Evolutionary conservation across 2,888 invertebrate genomes (phyloP).

Genomic region (Oscheius onirici): DNA sequence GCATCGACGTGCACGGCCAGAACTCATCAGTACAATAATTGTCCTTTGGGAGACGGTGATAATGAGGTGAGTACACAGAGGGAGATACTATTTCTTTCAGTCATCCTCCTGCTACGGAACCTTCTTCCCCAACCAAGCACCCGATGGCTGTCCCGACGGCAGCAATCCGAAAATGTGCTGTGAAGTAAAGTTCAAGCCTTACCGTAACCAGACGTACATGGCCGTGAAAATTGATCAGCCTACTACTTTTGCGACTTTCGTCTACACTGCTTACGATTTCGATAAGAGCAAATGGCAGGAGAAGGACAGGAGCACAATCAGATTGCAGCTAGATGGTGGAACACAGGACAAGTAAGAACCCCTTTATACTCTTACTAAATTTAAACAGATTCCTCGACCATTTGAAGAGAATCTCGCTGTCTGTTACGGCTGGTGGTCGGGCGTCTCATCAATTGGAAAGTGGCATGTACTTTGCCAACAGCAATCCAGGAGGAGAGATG

Average conservation of each 20-base stretch:
- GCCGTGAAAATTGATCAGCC: slow-evolving; percentile 66
- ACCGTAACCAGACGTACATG: slow-evolving; percentile 61
- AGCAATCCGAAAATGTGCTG: slow-evolving; percentile 65
- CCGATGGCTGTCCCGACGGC: slow-evolving; percentile 59
- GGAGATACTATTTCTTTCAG: slow-evolving; percentile 27
- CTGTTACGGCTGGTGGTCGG: slow-evolving; percentile 62
- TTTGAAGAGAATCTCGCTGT: slow-evolving; percentile 52
- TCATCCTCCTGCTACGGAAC: slow-evolving; percentile 65
- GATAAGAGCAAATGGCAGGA: slow-evolving; percentile 63
- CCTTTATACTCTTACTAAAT: not conserved
- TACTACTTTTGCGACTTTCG: slow-evolving; percentile 65
- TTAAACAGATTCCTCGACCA: slow-evolving; percentile 54
- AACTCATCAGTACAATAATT: slow-evolving; percentile 51
- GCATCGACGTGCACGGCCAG: slow-evolving; percentile 45
- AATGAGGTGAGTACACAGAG: slow-evolving; percentile 30
- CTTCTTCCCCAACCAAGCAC: slow-evolving; percentile 69
- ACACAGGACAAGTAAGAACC: slow-evolving; percentile 54
- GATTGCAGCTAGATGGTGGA: slow-evolving; percentile 63
- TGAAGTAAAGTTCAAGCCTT: slow-evolving; percentile 59
- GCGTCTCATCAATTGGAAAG: slow-evolving; percentile 64
- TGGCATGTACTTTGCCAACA: slow-evolving; percentile 69
- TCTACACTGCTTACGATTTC: slow-evolving; percentile 65
- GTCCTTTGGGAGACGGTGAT: slow-evolving; percentile 43
- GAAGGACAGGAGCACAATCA: slow-evolving; percentile 61
- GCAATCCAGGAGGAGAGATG: slow-evolving; percentile 57